Evolutionary conservation across 1,140 invertebrate genomes (phyloP), one percentile per base, ranked within the genome.

Genomic region (Cotesia glomerata): DNA sequence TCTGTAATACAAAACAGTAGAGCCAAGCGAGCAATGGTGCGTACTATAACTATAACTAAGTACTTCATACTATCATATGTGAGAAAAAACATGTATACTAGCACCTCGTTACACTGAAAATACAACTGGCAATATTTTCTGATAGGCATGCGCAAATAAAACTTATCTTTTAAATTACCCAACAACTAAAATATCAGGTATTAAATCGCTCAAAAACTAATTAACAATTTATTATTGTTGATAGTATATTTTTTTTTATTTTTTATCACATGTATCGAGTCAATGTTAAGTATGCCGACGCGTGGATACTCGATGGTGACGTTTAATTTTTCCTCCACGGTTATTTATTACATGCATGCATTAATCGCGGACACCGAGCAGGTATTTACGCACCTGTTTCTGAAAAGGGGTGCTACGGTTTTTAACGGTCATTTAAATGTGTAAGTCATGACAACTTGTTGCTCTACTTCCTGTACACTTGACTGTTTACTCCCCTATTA

Each of bases 81-180:
- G 78, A 76, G 80, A 79, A 80, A 79, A 35, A 67, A 72, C 70
- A 69, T 76, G 74, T 73, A 74, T 71, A 74, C 71, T 75, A 74
- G 77, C 75, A 75, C 78, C 81, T 84, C 75, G 81, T 83, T 84
- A 84, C 79, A 76, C 26, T 26, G 74, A 65, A 69, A 68, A 65
- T 8, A 34, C 58, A 58, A 49, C 49, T 16, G 2, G 61, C 35
- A 36, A 51, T 39, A 58, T 58, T 65, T 72, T 72, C 49, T 35
- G 36, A 70, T 61, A 70, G 26, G 26, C 26, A 70, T 7, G 13
- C 39, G 8, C 49, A 35, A 56, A 26, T 26, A 45, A 32, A 5
- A 49, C 7, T 61, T 35, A 45, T 63, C 58, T 45, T 62, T 35
- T 13, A 4, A 35, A 35, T 64, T 26, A 61, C 26, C 9, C 5